These are phyloP conservation scores for Sesia bembeciformis DNA, from an alignment of 2,888 invertebrate genomes.

Conservation along the genomic window DNA sequence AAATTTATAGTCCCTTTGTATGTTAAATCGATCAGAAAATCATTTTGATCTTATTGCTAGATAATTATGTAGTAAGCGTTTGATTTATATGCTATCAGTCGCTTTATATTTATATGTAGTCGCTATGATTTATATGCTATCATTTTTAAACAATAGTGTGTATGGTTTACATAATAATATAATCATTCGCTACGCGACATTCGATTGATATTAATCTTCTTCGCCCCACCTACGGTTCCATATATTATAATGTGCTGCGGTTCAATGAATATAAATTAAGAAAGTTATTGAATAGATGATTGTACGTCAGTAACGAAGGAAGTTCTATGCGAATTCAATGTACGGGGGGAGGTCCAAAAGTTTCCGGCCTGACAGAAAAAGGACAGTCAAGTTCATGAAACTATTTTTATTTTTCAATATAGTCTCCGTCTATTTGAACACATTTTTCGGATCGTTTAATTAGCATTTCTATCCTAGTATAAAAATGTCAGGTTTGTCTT, in stretches of 20 bases:
- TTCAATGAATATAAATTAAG: constrained; percentile 48
- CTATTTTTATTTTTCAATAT: too few species aligned
- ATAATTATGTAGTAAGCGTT: too few species aligned
- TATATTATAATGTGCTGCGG: constrained; percentile 27
- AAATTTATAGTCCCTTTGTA: background rate
- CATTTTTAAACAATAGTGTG: background rate
- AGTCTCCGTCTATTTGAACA: too few species aligned
- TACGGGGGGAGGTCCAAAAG: too few species aligned
- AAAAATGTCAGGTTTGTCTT: too few species aligned
- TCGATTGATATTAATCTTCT: constrained; percentile 35
- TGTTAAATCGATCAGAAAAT: background rate
- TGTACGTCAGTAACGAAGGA: constrained; percentile 9
- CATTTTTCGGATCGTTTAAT: too few species aligned
- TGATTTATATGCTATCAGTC: background rate
- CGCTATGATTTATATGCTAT: background rate
- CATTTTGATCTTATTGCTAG: too few species aligned
- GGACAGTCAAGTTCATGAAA: too few species aligned
- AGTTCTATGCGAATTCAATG: constrained; percentile 13
- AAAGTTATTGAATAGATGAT: constrained; percentile 22
- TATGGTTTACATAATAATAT: constrained; percentile 4
- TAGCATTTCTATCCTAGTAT: too few species aligned
- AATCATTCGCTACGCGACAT: constrained; percentile 28
- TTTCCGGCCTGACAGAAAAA: too few species aligned
- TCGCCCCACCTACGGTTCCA: constrained; percentile 25
- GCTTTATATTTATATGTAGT: too few species aligned